Percentiles rank a stretch among this genome's conserved stretches.
These are phyloP conservation scores for Stenopsyche tienmushanensis DNA, from an alignment of 1,140 invertebrate species.

Conservation along the genomic window DNA sequence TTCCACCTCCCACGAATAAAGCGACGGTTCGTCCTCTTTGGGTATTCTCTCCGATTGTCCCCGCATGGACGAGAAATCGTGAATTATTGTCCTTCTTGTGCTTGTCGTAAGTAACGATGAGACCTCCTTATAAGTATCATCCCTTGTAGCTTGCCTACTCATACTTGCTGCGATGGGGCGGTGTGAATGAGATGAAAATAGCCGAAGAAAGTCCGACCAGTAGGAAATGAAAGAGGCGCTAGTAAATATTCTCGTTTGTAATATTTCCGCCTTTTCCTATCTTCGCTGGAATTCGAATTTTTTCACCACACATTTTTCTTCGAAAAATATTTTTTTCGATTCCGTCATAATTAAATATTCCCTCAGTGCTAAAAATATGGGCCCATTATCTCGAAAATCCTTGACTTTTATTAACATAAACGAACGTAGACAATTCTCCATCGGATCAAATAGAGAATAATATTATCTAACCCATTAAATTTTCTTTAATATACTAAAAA, in stretches of 20 bases:
- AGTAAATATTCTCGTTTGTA: conserved; percentile 30
- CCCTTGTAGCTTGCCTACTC: not conserved
- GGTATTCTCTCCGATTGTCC: conserved; percentile 39
- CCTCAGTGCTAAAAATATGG: too few relatives aligned
- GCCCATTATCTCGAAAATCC: too few relatives aligned
- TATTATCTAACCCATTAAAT: too few relatives aligned
- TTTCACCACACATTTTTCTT: too few relatives aligned
- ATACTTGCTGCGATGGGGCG: not conserved
- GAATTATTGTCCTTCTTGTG: conserved; percentile 41
- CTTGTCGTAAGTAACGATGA: conserved; percentile 40
- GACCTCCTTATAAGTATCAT: conserved; percentile 35
- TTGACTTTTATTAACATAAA: too few relatives aligned
- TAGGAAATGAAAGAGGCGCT: conserved; percentile 22
- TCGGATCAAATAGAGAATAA: too few relatives aligned
- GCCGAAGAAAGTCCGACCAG: not conserved
- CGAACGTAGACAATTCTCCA: too few relatives aligned
- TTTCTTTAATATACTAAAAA: too few relatives aligned
- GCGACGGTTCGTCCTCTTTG: conserved; percentile 18
- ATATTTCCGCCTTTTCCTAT: conserved; percentile 18
- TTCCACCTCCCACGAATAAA: not conserved
- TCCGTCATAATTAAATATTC: too few relatives aligned
- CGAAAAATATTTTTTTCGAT: too few relatives aligned
- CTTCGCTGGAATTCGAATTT: not conserved
- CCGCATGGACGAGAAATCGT: conserved; percentile 41
- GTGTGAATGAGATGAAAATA: conserved; percentile 6